These are phyloP conservation scores for Haliaeetus leucogaster DNA, from an alignment of 2,113 vertebrate genomes.

Conservation along the genomic window DNA sequence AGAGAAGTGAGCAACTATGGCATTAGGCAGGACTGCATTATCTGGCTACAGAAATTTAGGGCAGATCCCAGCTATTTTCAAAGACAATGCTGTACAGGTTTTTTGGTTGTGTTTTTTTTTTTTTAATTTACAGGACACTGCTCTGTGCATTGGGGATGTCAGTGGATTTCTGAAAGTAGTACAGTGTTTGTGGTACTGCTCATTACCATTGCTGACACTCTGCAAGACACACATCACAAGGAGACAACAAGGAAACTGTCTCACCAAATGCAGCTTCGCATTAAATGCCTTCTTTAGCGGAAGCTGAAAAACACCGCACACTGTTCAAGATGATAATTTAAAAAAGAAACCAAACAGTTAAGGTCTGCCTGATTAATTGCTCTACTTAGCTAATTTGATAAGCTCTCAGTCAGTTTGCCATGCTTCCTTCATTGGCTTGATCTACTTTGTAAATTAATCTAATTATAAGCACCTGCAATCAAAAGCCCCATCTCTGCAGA, in stretches of 20 bases:
- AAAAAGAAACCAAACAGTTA: not conserved
- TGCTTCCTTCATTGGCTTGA: not conserved
- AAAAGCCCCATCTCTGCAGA: not conserved
- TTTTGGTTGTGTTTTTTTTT: not conserved
- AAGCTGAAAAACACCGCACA: not conserved
- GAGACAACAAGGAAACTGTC: not conserved
- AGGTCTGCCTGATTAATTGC: slow-evolving; percentile 27
- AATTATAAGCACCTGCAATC: slow-evolving; percentile 9
- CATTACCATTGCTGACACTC: accelerated
- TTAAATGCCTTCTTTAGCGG: not conserved
- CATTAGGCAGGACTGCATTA: not conserved
- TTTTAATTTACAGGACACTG: not conserved
- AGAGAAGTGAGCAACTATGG: not conserved
- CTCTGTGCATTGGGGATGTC: not conserved
- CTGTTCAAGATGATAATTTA: not conserved
- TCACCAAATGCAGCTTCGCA: not conserved
- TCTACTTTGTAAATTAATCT: slow-evolving; percentile 15
- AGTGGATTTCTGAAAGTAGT: not conserved
- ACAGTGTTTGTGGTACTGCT: not conserved
- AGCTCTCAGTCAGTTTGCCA: not conserved
- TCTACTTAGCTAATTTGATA: slow-evolving; percentile 39
- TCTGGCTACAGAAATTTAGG: not conserved
- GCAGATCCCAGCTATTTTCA: not conserved
- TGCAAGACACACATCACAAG: accelerated
- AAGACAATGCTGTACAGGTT: not conserved